These are phyloP conservation scores for Drosophila kanekoi DNA, from an alignment of 2,888 invertebrate genomes.

Conservation along the genomic window DNA sequence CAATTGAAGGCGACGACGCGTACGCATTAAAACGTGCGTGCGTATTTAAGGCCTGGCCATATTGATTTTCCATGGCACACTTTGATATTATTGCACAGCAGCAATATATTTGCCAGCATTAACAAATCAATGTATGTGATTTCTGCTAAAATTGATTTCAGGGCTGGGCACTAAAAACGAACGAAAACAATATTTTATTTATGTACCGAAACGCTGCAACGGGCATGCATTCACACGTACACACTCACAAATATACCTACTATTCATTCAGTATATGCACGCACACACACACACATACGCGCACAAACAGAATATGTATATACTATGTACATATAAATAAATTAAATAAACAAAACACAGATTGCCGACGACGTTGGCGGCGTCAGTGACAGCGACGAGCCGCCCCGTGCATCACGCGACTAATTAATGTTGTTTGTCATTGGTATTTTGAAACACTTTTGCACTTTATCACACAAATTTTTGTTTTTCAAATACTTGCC, in stretches of 20 bases:
- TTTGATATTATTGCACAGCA: conserved; percentile 46
- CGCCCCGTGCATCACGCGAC: conserved; percentile 72
- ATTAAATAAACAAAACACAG: conserved; percentile 76
- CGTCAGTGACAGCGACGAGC: conserved; percentile 35
- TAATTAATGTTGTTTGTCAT: conserved; percentile 55
- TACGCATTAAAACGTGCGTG: conserved; percentile 64
- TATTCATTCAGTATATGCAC: conserved; percentile 30
- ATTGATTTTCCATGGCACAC: conserved; percentile 67
- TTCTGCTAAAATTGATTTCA: conserved; percentile 41
- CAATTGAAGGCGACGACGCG: conserved; percentile 65
- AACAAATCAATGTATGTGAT: conserved; percentile 20
- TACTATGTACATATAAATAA: conserved; percentile 55
- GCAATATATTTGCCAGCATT: conserved; percentile 29
- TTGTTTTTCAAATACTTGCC: conserved; percentile 86
- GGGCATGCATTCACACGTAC: conserved; percentile 16
- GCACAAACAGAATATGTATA: conserved; percentile 7
- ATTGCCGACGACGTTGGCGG: conserved; percentile 33
- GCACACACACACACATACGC: conserved; percentile 25
- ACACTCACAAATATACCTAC: conserved; percentile 20
- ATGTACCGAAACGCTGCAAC: conserved; percentile 15
- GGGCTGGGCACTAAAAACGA: conserved; percentile 33
- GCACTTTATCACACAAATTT: conserved; percentile 33
- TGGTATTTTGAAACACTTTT: conserved; percentile 42
- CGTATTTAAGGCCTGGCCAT: conserved; percentile 61
- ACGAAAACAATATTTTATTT: conserved; percentile 40